Conservation (phyloP, 2,797 vertebrate species). For the Oreochromis grahami region DNA sequence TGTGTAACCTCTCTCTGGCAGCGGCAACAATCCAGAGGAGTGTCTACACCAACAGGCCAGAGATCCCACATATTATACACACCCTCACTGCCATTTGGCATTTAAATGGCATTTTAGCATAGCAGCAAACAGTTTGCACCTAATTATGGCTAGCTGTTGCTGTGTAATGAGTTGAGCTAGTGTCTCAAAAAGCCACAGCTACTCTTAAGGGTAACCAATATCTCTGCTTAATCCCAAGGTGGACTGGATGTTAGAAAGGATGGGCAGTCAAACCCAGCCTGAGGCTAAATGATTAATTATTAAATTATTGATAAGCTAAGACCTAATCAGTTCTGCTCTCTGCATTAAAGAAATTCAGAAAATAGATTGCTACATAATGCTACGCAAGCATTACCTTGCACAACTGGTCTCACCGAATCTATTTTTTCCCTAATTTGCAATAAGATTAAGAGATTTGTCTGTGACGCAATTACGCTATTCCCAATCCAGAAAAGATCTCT, state of each 20-base stretch:
- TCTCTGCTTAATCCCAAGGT: not conserved
- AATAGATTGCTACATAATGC: not conserved
- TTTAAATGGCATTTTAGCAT: conserved; percentile 82
- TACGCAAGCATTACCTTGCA: not conserved
- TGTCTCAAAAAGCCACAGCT: not conserved
- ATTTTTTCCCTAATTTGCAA: not conserved
- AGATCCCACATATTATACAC: conserved; percentile 55
- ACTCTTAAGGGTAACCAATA: not conserved
- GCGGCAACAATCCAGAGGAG: conserved; percentile 39
- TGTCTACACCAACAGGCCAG: conserved; percentile 48
- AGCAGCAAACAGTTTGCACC: conserved; percentile 75
- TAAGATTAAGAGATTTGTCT: not conserved
- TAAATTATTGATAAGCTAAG: not conserved
- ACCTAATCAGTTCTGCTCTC: not conserved
- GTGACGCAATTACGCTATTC: not conserved
- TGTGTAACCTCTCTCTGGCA: conserved; percentile 36
- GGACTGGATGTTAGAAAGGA: not conserved
- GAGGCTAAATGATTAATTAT: not conserved
- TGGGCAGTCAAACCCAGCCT: not conserved
- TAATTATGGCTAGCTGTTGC: conserved; percentile 80
- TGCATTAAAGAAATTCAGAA: not conserved
- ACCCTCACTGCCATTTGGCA: conserved; percentile 76
- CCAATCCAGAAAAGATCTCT: not conserved
- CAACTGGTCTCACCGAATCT: not conserved
- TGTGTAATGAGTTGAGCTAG: conserved; percentile 22